Base-by-base conservation (phyloP, 2,113 vertebrate species). In the Notothenia rossii region DNA sequence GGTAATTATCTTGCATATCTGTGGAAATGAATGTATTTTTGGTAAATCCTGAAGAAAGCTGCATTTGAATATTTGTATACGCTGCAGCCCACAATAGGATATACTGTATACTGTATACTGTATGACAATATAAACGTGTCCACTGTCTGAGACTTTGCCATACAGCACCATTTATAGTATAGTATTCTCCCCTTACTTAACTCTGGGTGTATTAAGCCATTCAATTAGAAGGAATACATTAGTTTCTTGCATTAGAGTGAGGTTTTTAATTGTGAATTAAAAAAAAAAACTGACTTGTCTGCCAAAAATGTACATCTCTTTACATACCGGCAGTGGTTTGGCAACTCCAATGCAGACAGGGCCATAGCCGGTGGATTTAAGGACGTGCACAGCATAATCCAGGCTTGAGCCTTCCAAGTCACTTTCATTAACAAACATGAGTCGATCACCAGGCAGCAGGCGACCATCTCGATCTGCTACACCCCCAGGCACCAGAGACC, bases 361-460 rank as follows among this genome's bases (percentile, higher is more conserved):
- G 66, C 98, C 98, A 6, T 91, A 72, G 3, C 94, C 91, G 0
- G 97, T 96, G 77, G 97, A 97, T 89, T 99, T 99, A 65, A 99
- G 90, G 1, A 97, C 96, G 67, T 97, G 96, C 10, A 99, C 97
- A 0, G 97, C 97, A 81, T 98, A 96, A 74, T 97, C 97, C 25
- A 99, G 94, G 75, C 96, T 97, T 77, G 96, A 96, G 45, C 96
- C 96, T 83, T 97, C 96, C 89, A 99, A 76, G 83, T 96, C 95
- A 50, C 76, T 90, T 29, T 96, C 94, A 1, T 99, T 98, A 81
- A 99, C 98, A 77, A 96, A 99, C 96, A 99, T 95, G 78, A 99
- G 96, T 4, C 98, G 92, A 83, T 99, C 98, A 20, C 98, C 98
- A 0, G 98, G 98, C 51, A 98, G 94, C 77, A 99, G 96, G 29